phyloP scores from a whole-genome alignment of 2,888 invertebrate species.

The Eupithecia subfuscata region DNA sequence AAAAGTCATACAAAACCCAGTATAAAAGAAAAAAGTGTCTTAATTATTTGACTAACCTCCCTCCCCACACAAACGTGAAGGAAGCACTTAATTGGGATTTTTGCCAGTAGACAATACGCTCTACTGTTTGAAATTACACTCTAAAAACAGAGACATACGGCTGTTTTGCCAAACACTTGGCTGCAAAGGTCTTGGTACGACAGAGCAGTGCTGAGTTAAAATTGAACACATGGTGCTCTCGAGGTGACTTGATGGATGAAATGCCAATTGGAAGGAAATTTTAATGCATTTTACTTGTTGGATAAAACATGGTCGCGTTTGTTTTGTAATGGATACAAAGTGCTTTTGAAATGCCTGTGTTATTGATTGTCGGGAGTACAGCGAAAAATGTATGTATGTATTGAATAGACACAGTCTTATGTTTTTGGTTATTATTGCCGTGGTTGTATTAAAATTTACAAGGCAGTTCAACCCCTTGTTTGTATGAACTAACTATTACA shows the following conservation, averaged over 20 bases:
- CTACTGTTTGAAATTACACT: conserved; percentile 26
- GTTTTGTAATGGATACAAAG: conserved; percentile 19
- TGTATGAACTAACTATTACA: not conserved
- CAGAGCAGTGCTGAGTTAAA: conserved; percentile 55
- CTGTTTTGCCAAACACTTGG: conserved; percentile 32
- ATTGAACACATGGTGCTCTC: conserved; percentile 64
- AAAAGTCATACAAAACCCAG: conserved; percentile 46
- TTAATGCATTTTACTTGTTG: conserved; percentile 44
- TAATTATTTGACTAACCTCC: conserved; percentile 61
- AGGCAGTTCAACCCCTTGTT: not conserved
- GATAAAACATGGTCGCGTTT: conserved; percentile 33
- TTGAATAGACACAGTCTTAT: not conserved
- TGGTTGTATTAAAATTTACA: not conserved
- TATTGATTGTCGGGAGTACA: not conserved
- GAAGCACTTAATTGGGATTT: conserved; percentile 65
- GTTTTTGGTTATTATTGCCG: not conserved
- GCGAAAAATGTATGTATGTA: not conserved
- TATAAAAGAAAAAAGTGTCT: conserved; percentile 56
- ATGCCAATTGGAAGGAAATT: conserved; percentile 50
- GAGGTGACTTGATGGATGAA: conserved; percentile 59
- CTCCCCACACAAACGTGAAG: conserved; percentile 57
- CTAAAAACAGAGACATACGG: conserved; percentile 44
- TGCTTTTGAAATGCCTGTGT: not conserved
- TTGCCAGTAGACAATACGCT: conserved; percentile 44
- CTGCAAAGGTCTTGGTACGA: conserved; percentile 35